Evolutionary conservation across 2,797 vertebrate genomes (phyloP).

Genomic region (Betta splendens): DNA sequence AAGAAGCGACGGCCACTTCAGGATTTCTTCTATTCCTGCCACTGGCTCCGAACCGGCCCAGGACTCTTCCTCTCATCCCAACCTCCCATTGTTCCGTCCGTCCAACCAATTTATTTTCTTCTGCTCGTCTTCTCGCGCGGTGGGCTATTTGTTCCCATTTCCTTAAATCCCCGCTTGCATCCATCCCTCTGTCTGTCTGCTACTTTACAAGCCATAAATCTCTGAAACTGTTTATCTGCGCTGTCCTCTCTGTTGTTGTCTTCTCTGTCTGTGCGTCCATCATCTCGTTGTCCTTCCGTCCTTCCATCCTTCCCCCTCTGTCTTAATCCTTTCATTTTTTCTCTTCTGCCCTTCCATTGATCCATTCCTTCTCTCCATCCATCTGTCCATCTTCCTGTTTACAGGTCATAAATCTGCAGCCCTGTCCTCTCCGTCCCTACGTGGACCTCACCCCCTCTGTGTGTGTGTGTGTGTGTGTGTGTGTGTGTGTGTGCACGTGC

Average conservation of each 20-base stretch:
- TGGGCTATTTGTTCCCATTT: conserved; percentile 63
- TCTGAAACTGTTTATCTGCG: conserved; percentile 47
- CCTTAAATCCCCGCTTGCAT: conserved; percentile 46
- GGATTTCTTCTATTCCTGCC: conserved; percentile 67
- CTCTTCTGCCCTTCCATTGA: conserved; percentile 63
- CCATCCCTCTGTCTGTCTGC: conserved; percentile 28
- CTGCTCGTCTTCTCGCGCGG: conserved; percentile 24
- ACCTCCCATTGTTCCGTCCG: conserved; percentile 58
- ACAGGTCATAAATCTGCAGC: conserved; percentile 74
- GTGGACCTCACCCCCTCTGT: conserved; percentile 12
- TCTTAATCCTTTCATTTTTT: conserved; percentile 57
- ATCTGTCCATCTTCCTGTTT: conserved; percentile 70
- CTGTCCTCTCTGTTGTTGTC: conserved; percentile 50
- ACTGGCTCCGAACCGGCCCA: conserved; percentile 63
- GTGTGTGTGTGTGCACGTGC: conserved; percentile 31
- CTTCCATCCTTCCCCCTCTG: conserved; percentile 56
- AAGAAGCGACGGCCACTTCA: conserved; percentile 72
- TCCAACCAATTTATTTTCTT: conserved; percentile 55
- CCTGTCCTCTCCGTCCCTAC: conserved; percentile 55
- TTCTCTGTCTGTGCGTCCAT: conserved; percentile 49
- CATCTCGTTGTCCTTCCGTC: conserved; percentile 66
- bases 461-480: conserved; percentile 35
- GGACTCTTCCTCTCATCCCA: conserved; percentile 38
- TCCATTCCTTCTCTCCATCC: conserved; percentile 66
- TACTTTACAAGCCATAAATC: conserved; percentile 59